Conservation (phyloP, 2,888 invertebrate genomes). For the Diarsia rubi region DNA sequence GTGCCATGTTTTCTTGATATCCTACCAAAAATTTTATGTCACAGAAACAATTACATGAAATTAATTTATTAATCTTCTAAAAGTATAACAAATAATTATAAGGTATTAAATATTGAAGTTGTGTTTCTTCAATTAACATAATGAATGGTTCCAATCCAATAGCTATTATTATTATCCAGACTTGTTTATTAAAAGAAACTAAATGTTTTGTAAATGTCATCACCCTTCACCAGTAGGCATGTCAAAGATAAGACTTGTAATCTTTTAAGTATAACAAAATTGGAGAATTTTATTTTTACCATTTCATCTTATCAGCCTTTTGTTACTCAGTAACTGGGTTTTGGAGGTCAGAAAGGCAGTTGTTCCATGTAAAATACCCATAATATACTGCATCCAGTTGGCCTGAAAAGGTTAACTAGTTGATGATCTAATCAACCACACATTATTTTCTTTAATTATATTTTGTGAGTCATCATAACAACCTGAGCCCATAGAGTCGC, state of each 20-base stretch:
- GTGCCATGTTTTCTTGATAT: neutral
- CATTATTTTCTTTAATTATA: neutral
- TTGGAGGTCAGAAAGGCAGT: neutral
- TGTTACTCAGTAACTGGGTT: neutral
- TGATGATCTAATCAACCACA: constrained; percentile 1
- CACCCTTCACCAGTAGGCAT: constrained; percentile 7
- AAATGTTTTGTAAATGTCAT: constrained; percentile 11
- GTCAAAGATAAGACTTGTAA: constrained; percentile 5
- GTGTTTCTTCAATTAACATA: neutral
- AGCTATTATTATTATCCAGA: neutral
- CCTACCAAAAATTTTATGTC: neutral
- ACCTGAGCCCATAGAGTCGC: constrained; percentile 89
- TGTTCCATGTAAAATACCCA: neutral
- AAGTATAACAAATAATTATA: neutral
- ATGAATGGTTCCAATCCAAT: neutral
- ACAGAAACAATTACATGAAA: neutral
- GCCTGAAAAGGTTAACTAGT: neutral
- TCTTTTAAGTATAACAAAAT: neutral
- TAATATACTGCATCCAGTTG: neutral
- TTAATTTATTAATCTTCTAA: neutral
- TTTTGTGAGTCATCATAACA: neutral
- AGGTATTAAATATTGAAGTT: neutral
- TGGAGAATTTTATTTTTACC: neutral
- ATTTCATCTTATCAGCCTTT: neutral
- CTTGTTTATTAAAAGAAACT: neutral